Evolutionary conservation across 2,113 vertebrate genomes (phyloP).

Genomic region (Nanger granti): DNA sequence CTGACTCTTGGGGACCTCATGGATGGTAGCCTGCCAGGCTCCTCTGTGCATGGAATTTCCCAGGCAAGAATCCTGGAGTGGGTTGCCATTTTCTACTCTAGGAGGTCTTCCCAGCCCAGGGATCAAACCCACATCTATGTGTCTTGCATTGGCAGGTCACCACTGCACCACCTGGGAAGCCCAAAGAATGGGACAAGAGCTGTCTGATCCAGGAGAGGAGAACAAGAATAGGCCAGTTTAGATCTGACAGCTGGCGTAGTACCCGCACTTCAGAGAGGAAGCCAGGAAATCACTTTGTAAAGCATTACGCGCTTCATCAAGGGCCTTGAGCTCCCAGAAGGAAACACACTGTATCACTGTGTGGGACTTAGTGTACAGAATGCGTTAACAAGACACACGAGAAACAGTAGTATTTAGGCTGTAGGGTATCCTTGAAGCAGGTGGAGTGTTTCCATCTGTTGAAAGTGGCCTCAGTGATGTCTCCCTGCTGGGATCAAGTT

Average conservation of each 20-base stretch:
- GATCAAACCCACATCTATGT: not conserved
- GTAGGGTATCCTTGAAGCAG: constrained; percentile 24
- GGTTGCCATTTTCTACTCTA: not conserved
- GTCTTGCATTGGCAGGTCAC: not conserved
- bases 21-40: not conserved
- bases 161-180: not conserved
- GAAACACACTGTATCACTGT: constrained; percentile 23
- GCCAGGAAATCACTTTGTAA: constrained; percentile 31
- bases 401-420: constrained; percentile 8
- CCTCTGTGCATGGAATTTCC: not conserved
- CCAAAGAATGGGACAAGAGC: not conserved
- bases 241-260: not conserved
- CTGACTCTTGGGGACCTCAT: not conserved
- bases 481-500: constrained; percentile 39
- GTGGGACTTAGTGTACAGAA: not conserved
- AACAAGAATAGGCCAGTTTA: not conserved
- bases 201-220: not conserved
- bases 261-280: not conserved
- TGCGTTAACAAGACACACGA: constrained; percentile 37
- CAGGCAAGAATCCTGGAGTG: not conserved
- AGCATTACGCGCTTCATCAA: constrained; percentile 33
- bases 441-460: constrained; percentile 29
- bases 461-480: constrained; percentile 4
- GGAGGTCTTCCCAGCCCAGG: not conserved
- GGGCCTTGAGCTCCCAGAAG: not conserved